Evolutionary conservation across 1,140 invertebrate genomes (phyloP), one percentile per base, ranked within the genome.

Genomic region (Trypoxylus dichotomus): DNA sequence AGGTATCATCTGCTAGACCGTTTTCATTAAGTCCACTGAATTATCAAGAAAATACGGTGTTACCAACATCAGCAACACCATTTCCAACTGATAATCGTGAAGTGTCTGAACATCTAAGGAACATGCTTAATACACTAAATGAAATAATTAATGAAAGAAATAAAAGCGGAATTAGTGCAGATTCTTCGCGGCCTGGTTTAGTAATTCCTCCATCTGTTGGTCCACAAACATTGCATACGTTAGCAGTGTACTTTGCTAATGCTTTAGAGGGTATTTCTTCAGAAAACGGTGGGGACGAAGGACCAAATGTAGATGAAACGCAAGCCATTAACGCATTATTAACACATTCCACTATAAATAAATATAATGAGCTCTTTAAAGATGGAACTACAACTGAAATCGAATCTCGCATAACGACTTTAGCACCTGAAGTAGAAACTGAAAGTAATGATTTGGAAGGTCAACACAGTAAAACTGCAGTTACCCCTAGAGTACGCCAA

Each of bases 201-300:
- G 86, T 91, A 21, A 90, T 93, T 27, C 92, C 92, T 13, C 90
- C 90, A 19, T 93, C 93, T 1, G 90, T 92, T 0, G 92, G 92
- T 0, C 92, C 93, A 1, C 92, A 93, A 81, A 92, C 93, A 0
- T 85, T 95, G 2, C 93, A 94, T 82, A 93, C 93, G 1, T 83
- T 95, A 47, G 93, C 93, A 25, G 88, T 93, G 78, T 94, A 94
- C 81, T 94, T 94, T 84, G 93, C 93, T 6, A 91, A 91, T 15
- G 91, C 90, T 73, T 86, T 91, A 74, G 91, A 92, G 79, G 91
- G 91, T 80, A 88, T 91, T 3, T 8, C 29, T 11, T 37, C 43
- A 7, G 32, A 54, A 68, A 74, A 73, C 74, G 58, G 76, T 47
- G 87, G 87, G 72, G 82, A 86, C 32, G 81, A 87, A 60, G 84